phyloP scores from a whole-genome alignment of 1,140 invertebrate species.

The Choristoneura fumiferana region DNA sequence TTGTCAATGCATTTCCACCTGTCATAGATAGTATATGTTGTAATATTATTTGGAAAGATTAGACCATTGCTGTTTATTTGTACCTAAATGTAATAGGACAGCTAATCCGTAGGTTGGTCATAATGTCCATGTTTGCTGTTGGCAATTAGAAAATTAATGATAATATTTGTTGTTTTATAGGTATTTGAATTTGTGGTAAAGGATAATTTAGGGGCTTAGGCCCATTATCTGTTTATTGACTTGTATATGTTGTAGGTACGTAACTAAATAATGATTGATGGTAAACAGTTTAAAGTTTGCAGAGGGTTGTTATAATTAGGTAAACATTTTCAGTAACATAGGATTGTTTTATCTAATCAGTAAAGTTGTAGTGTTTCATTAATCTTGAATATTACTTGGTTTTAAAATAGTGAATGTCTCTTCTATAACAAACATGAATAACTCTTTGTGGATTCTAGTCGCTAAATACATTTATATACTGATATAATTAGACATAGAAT shows the following conservation, averaged over 20 bases:
- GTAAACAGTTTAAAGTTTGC: conserved; percentile 63
- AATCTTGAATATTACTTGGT: not conserved
- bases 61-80: conserved; percentile 44
- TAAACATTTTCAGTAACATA: conserved; percentile 68
- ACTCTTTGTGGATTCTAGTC: not conserved
- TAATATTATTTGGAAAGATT: conserved; percentile 61
- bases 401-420: conserved; percentile 35
- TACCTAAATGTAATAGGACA: conserved; percentile 36
- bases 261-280: conserved; percentile 41
- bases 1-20: conserved; percentile 56
- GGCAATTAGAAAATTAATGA: conserved; percentile 32
- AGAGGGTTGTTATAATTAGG: conserved; percentile 75
- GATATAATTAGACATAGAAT: conserved; percentile 54
- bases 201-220: conserved; percentile 54
- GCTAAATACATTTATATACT: conserved; percentile 11
- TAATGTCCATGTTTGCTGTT: conserved; percentile 36
- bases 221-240: conserved; percentile 42
- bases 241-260: conserved; percentile 48
- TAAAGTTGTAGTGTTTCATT: conserved; percentile 38
- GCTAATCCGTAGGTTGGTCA: conserved; percentile 34
- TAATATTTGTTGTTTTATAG: conserved; percentile 28
- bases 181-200: conserved; percentile 37
- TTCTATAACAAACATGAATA: too few species aligned
- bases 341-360: conserved; percentile 34
- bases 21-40: conserved; percentile 72